phyloP scores from a whole-genome alignment of 1,140 invertebrate genomes.

The Diabrotica undecimpunctata region DNA sequence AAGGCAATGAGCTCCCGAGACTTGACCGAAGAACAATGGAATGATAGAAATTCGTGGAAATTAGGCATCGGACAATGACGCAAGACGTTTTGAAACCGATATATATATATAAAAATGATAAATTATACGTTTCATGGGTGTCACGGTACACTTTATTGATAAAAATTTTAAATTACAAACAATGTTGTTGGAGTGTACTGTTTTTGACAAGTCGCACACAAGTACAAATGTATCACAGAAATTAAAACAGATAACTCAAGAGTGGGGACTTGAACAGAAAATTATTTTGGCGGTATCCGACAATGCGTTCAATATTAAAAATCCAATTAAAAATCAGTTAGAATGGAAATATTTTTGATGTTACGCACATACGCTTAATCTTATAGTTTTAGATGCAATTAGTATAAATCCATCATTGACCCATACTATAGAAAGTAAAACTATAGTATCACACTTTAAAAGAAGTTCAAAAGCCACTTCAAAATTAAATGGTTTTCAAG shows the following conservation, averaged over 20 bases:
- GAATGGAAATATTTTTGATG: slow-evolving; percentile 23
- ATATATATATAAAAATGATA: no score
- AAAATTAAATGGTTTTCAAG: slow-evolving; percentile 23
- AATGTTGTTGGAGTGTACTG: slow-evolving; percentile 16
- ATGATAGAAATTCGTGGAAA: no score
- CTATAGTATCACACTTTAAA: slow-evolving; percentile 23
- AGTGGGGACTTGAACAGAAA: slow-evolving; percentile 19
- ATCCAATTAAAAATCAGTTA: slow-evolving; percentile 20
- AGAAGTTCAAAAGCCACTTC: slow-evolving; percentile 17
- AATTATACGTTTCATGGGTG: slow-evolving; percentile 21
- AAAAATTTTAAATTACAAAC: slow-evolving; percentile 16
- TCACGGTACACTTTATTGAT: slow-evolving; percentile 25
- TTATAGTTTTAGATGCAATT: slow-evolving; percentile 16
- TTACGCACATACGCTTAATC: slow-evolving; percentile 24
- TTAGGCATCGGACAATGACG: no score
- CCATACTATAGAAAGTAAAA: slow-evolving; percentile 23
- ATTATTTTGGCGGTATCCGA: slow-evolving; percentile 23
- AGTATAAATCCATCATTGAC: neutral
- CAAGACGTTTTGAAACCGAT: no score
- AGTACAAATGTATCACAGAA: slow-evolving; percentile 10
- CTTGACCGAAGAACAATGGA: no score
- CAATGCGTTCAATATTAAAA: slow-evolving; percentile 26
- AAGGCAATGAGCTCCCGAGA: no score
- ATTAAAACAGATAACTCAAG: slow-evolving; percentile 18
- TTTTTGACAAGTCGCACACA: slow-evolving; percentile 9